phyloP scores from a whole-genome alignment of 2,113 vertebrate genomes.

The Xiphorhynchus elegans region DNA sequence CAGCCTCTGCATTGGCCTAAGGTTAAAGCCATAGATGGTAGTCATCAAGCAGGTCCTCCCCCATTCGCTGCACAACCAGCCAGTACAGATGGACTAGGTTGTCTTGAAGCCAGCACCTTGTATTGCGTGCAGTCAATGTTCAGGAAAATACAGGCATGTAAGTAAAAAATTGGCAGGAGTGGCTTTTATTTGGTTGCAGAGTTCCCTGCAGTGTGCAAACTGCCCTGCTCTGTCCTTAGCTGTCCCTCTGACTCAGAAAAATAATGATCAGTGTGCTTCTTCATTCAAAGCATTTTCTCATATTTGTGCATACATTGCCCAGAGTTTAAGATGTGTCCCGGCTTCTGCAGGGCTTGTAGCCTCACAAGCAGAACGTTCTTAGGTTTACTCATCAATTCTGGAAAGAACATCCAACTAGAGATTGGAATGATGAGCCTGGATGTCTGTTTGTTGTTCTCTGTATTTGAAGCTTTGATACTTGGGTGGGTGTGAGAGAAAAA shows the following conservation, averaged over 20 bases:
- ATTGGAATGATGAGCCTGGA: not conserved
- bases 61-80: not conserved
- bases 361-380: not conserved
- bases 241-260: not conserved
- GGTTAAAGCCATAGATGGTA: not conserved
- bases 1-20: accelerated
- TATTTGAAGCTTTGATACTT: not conserved
- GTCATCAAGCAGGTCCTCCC: not conserved
- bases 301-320: not conserved
- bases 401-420: not conserved
- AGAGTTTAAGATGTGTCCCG: not conserved
- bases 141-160: not conserved
- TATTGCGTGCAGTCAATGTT: not conserved
- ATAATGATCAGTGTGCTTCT: not conserved
- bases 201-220: not conserved
- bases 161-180: not conserved
- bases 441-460: not conserved
- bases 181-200: not conserved
- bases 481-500: not conserved
- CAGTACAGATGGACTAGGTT: not conserved
- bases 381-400: not conserved
- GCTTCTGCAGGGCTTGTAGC: not conserved
- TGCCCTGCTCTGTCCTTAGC: not conserved
- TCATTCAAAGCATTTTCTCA: not conserved
- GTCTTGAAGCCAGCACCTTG: not conserved